Base-by-base conservation (phyloP, 2,888 invertebrate species). In the Operophtera brumata region DNA sequence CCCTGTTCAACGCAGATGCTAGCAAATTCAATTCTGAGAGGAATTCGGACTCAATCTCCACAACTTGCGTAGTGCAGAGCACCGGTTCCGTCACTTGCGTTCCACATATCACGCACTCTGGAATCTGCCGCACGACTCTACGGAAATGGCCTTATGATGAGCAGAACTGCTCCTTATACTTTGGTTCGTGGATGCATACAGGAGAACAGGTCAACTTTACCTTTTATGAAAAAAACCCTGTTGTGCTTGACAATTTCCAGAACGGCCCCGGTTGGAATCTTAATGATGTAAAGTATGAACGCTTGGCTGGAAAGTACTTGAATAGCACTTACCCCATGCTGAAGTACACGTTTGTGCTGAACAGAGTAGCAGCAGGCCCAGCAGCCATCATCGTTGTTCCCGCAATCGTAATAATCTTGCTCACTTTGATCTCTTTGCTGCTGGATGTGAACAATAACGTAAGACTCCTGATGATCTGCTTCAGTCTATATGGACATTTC, bases 161-260 rank as follows among this genome's bases (percentile, higher is more conserved):
- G 10, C 94, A 94, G 75, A 92, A 91, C 54, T 95, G 95, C 72
- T 86, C 90, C 0, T 62, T 94, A 30, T 89, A 86, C 34, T 91
- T 94, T 60, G 94, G 94, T 9, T 93, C 94, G 0, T 94, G 94
- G 94, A 88, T 92, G 69, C 91, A 93, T 64, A 90, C 90, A 4
- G 93, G 93, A 0, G 92, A 93, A 76, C 93, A 94, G 71, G 78
- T 94, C 0, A 90, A 92, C 66, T 91, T 86, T 48, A 86, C 79
- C 48, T 91, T 77, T 62, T 82, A 78, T 62, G 52, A 68, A 11
- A 67, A 48, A 35, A 62, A 72, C 1, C 79, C 92, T 61, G 75
- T 91, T 5, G 70, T 80, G 1, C 67, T 84, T 50, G 82, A 85
- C 0, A 91, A 91, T 52, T 91, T 86, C 54, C 80, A 87, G 52